These are phyloP conservation scores for Scophthalmus maximus DNA, from an alignment of 2,113 vertebrate genomes.

Conservation along the genomic window DNA sequence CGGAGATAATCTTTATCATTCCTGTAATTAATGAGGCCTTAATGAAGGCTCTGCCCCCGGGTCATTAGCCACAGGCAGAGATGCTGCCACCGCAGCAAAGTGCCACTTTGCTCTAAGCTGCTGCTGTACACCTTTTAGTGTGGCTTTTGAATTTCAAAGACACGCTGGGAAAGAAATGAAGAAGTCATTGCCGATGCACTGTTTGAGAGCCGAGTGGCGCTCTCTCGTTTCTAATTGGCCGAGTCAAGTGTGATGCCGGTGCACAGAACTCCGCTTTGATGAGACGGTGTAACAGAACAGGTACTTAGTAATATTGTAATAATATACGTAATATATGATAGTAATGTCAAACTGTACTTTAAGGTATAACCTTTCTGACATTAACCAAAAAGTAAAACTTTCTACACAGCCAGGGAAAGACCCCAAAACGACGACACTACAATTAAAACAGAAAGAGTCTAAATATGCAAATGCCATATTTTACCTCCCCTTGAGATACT, in stretches of 20 bases:
- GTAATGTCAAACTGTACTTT: no score
- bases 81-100: background rate
- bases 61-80: conserved; percentile 47
- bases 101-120: conserved; percentile 44
- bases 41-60: conserved; percentile 53
- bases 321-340: no score
- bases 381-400: no score
- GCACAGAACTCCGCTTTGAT: no score
- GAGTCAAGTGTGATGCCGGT: background rate
- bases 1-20: conserved; percentile 56
- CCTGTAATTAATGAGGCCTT: conserved; percentile 62
- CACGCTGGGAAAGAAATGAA: background rate
- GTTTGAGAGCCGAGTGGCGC: background rate
- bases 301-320: no score
- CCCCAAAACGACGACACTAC: no score
- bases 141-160: conserved; percentile 21
- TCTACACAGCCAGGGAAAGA: background rate
- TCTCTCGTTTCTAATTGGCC: background rate
- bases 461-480: conserved; percentile 20
- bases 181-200: background rate
- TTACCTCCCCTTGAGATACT: conserved; percentile 45
- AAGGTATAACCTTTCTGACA: no score
- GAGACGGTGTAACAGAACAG: no score
- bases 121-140: conserved; percentile 5
- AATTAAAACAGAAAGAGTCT: background rate